Evolutionary conservation across 2,113 vertebrate species (phyloP).

Genomic region (Rhea americana): DNA sequence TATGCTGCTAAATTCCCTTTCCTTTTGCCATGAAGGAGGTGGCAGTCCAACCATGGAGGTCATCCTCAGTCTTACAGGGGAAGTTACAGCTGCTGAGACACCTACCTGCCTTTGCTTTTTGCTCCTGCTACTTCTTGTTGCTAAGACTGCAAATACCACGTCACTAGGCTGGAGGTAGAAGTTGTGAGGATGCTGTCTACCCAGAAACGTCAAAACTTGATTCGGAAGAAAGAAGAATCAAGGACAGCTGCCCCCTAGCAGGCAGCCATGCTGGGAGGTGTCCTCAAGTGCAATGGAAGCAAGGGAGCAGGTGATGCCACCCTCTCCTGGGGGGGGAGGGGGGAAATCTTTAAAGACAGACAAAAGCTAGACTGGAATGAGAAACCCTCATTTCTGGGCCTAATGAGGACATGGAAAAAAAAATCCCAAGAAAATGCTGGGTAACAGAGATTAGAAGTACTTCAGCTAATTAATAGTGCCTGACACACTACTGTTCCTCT

Average conservation of each 20-base stretch:
- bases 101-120: neutral
- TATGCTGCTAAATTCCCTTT: neutral
- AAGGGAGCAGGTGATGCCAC: neutral
- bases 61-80: neutral
- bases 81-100: neutral
- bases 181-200: neutral
- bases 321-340: neutral
- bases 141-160: neutral
- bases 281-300: no score
- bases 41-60: neutral
- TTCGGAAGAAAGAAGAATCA: neutral
- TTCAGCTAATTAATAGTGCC: neutral
- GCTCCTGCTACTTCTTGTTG: neutral
- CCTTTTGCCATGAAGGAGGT: neutral
- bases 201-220: neutral
- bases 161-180: neutral
- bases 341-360: neutral
- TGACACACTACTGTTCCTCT: neutral
- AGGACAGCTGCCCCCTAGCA: neutral
- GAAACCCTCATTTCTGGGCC: neutral
- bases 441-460: neutral
- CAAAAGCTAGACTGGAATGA: neutral
- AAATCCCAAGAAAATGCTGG: neutral
- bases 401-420: neutral
- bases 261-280: no score